These are phyloP conservation scores for Leptinotarsa tumamoca DNA, from an alignment of 2,888 invertebrate species.

Conservation along the genomic window DNA sequence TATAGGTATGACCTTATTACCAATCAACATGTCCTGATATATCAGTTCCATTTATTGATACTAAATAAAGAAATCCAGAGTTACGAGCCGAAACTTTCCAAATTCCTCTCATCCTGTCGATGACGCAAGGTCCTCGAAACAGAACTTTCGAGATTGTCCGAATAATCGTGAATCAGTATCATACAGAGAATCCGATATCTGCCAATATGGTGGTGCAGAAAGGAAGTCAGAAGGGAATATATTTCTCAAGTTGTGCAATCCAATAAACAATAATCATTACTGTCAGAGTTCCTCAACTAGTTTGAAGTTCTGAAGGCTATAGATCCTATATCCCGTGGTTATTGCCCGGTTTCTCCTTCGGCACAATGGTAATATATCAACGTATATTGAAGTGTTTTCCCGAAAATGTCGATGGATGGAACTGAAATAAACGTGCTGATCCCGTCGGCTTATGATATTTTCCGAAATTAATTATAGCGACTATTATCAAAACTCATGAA, in stretches of 20 bases:
- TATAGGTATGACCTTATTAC: too few species aligned
- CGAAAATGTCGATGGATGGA: slow-evolving; percentile 35
- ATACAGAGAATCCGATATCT: slow-evolving; percentile 26
- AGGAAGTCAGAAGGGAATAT: slow-evolving; percentile 44
- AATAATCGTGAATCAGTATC: slow-evolving; percentile 15
- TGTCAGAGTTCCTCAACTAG: slow-evolving; percentile 63
- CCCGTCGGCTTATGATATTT: background rate
- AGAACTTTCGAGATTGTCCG: background rate
- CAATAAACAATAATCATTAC: slow-evolving; percentile 66
- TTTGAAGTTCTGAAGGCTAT: slow-evolving; percentile 59
- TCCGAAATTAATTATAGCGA: background rate
- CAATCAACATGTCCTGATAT: too few species aligned
- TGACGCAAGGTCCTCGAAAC: slow-evolving; percentile 5
- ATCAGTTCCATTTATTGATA: too few species aligned
- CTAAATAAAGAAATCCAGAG: background rate
- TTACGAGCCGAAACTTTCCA: background rate
- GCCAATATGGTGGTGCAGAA: slow-evolving; percentile 46
- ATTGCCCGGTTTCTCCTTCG: slow-evolving; percentile 43
- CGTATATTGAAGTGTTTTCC: slow-evolving; percentile 40
- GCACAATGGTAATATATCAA: slow-evolving; percentile 41
- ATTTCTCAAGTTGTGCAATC: slow-evolving; percentile 61
- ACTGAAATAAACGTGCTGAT: background rate
- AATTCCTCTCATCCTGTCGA: background rate
- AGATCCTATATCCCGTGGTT: slow-evolving; percentile 48
- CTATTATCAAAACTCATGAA: background rate